Base-by-base conservation (phyloP, 1,140 invertebrate genomes). In the Ceratina australensis region DNA sequence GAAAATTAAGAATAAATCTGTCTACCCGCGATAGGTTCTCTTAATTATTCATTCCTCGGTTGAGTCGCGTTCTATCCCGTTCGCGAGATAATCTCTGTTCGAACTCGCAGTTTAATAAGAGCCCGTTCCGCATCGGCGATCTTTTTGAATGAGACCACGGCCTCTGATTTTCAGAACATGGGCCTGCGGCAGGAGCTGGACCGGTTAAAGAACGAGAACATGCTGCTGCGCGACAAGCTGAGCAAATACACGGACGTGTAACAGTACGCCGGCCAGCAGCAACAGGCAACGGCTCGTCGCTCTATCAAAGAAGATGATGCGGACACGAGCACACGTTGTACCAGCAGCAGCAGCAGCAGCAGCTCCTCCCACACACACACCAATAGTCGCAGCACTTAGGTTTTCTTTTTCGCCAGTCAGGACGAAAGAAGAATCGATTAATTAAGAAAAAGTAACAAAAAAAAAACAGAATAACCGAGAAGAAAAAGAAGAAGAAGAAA, bases 181-280 rank as follows among this genome's bases (percentile, higher is more conserved):
- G 95, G 95, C 85, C 93, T 97, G 89, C 95, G 96, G 88, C 96
- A 97, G 93, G 96, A 97, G 91, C 93, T 97, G 89, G 97, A 97
- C 91, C 94, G 96, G 91, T 93, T 98, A 90, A 97, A 97, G 93
- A 97, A 97, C 92, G 97, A 98, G 93, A 98, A 98, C 91, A 94
- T 96, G 91, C 94, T 96, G 89, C 94, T 98, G 87, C 95, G 96
- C 89, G 96, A 97, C 89, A 95, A 96, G 93, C 92, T 98, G 90
- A 95, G 95, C 87, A 97, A 97, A 93, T 96, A 95, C 93, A 95
- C 95, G 92, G 96, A 97, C 90, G 95, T 96, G 88, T 96, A 96
- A 95, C 91, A 75, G 49, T 73, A 12, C 69, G 66, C 59, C 78
- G 75, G 16, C 33, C 33, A 42, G 33, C 33, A 42, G 33, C 33